Percentiles rank a stretch among this genome's conserved stretches.
These are phyloP conservation scores for Channa argus DNA, from an alignment of 2,113 vertebrate genomes.

Conservation along the genomic window DNA sequence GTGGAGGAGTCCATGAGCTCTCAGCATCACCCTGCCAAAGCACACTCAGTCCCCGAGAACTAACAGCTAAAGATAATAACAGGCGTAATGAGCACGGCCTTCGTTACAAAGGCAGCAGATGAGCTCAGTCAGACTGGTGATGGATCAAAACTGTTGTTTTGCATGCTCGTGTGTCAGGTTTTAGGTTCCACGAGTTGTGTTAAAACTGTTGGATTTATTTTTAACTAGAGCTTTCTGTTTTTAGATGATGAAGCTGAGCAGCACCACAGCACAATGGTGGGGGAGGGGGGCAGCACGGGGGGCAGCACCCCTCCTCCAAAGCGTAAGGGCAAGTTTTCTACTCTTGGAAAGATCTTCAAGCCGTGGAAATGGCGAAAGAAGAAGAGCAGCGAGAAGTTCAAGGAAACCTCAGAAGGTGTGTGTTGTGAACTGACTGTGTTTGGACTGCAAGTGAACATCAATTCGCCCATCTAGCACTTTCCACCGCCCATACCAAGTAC, in stretches of 20 bases:
- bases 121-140: conserved; percentile 13
- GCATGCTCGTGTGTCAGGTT: background rate
- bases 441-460: background rate
- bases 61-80: conserved; percentile 72
- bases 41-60: conserved; percentile 66
- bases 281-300: conserved; percentile 87
- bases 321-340: conserved; percentile 96
- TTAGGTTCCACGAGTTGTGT: background rate
- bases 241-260: conserved; percentile 89
- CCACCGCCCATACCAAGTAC: conserved; percentile 16
- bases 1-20: conserved; percentile 69
- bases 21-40: conserved; percentile 70
- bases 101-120: conserved; percentile 28
- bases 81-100: conserved; percentile 42
- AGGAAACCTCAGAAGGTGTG: conserved; percentile 96
- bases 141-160: background rate
- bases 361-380: conserved; percentile 99
- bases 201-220: background rate
- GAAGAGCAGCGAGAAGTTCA: conserved; percentile 97
- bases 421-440: conserved; percentile 74
- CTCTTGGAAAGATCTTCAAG: conserved; percentile 98
- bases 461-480: background rate
- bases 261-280: conserved; percentile 82
- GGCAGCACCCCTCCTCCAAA: conserved; percentile 91
- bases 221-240: background rate